These are phyloP conservation scores for Lepidocyrtinus sp. DNA, from an alignment of 2,888 invertebrate species.

Conservation along the genomic window DNA sequence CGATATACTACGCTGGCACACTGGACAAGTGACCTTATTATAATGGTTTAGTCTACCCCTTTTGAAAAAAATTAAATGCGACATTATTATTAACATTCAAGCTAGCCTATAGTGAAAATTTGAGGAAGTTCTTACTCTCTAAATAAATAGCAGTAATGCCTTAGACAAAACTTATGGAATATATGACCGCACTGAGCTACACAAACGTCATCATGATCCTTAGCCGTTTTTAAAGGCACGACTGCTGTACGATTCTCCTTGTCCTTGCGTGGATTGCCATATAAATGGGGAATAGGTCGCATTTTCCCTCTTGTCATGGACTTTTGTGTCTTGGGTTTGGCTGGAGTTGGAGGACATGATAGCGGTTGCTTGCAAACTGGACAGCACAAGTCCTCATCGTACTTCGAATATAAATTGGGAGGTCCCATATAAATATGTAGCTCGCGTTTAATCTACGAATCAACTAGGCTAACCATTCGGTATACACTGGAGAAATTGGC, in stretches of 20 bases:
- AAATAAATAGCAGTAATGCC: constrained; percentile 54
- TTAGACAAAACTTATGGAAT: constrained; percentile 56
- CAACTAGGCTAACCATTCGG: constrained; percentile 40
- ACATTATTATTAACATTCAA: neutral
- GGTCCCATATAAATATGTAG: constrained; percentile 44
- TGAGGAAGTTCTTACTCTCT: constrained; percentile 47
- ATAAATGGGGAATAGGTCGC: neutral
- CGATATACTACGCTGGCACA: constrained; percentile 38
- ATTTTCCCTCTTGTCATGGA: constrained; percentile 20
- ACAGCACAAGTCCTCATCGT: constrained; percentile 56
- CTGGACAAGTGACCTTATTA: constrained; percentile 44
- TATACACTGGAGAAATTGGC: neutral
- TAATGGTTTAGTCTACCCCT: constrained; percentile 18
- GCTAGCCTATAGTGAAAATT: neutral
- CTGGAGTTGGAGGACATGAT: constrained; percentile 34
- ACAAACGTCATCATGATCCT: constrained; percentile 46
- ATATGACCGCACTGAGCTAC: constrained; percentile 59
- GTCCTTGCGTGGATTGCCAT: neutral
- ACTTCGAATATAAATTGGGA: constrained; percentile 21
- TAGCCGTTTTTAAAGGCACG: constrained; percentile 17
- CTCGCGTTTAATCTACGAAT: constrained; percentile 2
- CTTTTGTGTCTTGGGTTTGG: constrained; percentile 26
- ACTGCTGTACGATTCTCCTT: neutral
- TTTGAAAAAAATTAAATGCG: neutral
- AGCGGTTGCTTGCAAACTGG: constrained; percentile 54